A percentile compares a stretch with the other conserved stretches of the same genome.
phyloP scores from a whole-genome alignment of 2,888 invertebrate genomes.

The Muscina levida region DNA sequence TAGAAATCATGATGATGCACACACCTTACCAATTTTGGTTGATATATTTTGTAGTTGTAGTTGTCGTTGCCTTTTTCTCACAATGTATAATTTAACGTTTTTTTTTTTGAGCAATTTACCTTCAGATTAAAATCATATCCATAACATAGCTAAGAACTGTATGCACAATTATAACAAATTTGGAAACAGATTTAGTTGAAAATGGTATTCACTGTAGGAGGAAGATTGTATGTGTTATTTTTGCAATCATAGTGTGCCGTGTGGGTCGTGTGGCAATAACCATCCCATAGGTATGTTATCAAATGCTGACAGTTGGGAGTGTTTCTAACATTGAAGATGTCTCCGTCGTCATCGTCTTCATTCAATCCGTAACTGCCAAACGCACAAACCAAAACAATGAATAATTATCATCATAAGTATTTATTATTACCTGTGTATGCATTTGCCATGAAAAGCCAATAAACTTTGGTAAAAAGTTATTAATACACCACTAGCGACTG shows the following conservation, averaged over 20 bases:
- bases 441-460: conserved; percentile 61
- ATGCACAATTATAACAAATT: background rate
- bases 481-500: no score
- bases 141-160: background rate
- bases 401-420: background rate
- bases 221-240: no score
- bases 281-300: background rate
- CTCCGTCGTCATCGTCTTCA: no score
- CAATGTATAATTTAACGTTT: background rate
- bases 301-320: conserved; percentile 13
- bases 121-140: background rate
- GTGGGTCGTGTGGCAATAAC: conserved; percentile 1
- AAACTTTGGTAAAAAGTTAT: conserved; percentile 52
- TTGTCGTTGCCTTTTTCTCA: no score
- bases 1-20: no score
- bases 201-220: background rate
- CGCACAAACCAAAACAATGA: background rate
- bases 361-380: no score
- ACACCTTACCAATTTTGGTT: background rate
- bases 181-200: background rate
- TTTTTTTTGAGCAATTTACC: background rate
- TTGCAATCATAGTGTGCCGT: background rate
- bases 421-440: conserved; percentile 13
- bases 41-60: no score
- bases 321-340: conserved; percentile 29